Evolutionary conservation across 1,140 invertebrate genomes (phyloP), one percentile per base, ranked within the genome.

Genomic region (Heterodera schachtii): DNA sequence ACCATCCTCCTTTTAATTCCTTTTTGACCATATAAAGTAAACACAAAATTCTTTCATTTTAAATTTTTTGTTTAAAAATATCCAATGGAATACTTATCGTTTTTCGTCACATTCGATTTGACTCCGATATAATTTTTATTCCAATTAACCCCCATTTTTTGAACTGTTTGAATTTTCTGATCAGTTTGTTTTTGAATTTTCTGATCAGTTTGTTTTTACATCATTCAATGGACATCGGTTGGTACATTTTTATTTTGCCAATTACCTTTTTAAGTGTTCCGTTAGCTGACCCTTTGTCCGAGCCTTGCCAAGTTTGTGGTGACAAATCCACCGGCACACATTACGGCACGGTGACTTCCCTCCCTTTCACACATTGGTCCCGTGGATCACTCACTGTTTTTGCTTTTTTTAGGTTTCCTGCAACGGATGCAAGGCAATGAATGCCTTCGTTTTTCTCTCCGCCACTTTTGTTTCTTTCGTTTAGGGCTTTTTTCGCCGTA

Each of bases 401-500:
- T 52, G 49, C 4, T 84, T 70, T 77, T 13, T 64, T 64, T 80
- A 77, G 66, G 75, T 87, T 69, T 82, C 78, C 44, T 86, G 85
- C 83, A 92, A 92, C 82, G 92, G 92, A 41, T 92, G 92, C 84
- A 92, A 92, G 89, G 91, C 91, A 80, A 49, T 21, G 47, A 3
- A 75, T 47, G 47, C 71, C 13, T 44, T 41, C 31, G 70, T 79
- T 43, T 76, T 76, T 76, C 21, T 44, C 79, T 76, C 43, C 21
- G 43, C 16, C 3, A 44, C 49, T 79, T 52, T 57, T 80, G 47
- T 44, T 80, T 43, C 8, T 44, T 52, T 43, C 21, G 11, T 86
- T 75, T 71, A 97, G 90, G 96, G 95, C 95, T 97, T 97, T 91
- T 97, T 97, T 90, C 91, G 96, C 43, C 91, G 96, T 73, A 96